These are phyloP conservation scores for Erynnis tages DNA, from an alignment of 2,888 invertebrate genomes.

Conservation along the genomic window DNA sequence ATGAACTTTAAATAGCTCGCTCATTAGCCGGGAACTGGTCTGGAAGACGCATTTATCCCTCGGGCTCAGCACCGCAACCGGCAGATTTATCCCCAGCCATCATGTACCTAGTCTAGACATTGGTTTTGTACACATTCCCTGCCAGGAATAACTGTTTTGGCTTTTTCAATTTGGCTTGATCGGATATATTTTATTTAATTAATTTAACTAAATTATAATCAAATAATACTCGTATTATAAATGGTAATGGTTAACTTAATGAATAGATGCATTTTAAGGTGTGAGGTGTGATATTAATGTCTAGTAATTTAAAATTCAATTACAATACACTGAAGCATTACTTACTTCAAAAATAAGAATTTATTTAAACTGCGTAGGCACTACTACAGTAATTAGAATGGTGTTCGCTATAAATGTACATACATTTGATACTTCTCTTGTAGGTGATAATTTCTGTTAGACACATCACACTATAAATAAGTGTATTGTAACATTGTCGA, in stretches of 20 bases:
- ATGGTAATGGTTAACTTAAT: no score
- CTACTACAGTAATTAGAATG: background rate
- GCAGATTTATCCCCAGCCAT: conserved; percentile 35
- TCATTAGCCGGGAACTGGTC: conserved; percentile 48
- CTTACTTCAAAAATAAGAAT: no score
- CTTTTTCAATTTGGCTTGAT: no score
- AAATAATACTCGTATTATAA: no score
- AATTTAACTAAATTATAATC: no score
- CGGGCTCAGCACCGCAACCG: conserved; percentile 28
- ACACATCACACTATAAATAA: background rate
- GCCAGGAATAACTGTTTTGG: background rate
- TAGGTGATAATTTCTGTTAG: background rate
- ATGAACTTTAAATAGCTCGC: conserved; percentile 46
- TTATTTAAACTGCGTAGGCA: no score
- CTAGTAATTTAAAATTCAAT: no score
- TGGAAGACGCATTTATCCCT: conserved; percentile 34
- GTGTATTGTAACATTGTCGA: background rate
- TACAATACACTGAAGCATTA: no score
- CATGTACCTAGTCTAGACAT: conserved; percentile 25
- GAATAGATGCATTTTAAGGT: no score
- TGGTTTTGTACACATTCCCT: conserved; percentile 20
- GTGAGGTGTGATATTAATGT: no score
- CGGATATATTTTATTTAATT: no score
- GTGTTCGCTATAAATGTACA: background rate
- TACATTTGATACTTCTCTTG: background rate